Evolutionary conservation across 1,140 invertebrate genomes (phyloP), one percentile per base, ranked within the genome.

Genomic region (Hesperophylax magnus): DNA sequence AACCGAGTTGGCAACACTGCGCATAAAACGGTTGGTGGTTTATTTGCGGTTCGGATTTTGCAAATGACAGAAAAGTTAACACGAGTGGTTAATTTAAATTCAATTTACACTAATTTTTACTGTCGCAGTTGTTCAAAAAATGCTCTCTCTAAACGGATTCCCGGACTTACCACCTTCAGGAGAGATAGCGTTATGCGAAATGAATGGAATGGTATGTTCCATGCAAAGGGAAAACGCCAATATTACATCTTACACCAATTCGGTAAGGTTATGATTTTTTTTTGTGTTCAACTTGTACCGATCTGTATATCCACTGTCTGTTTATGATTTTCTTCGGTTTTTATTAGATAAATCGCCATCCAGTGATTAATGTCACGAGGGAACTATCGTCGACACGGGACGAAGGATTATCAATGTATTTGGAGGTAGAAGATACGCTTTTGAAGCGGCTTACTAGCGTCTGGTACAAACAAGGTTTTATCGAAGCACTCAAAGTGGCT

Each of bases 381-480:
- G 82, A 84, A 11, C 71, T 84, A 18, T 79, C 72, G 3, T 63
- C 54, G 15, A 80, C 80, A 9, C 24, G 82, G 17, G 82, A 90
- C 47, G 89, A 89, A 83, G 89, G 89, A 58, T 85, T 90, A 63
- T 88, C 88, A 0, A 87, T 90, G 86, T 90, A 90, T 80, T 84
- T 90, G 1, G 88, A 89, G 65, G 89, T 90, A 14, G 87, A 90
- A 78, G 88, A 90, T 78, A 89, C 88, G 79, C 86, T 90, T 27
- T 78, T 90, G 1, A 90, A 89, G 78, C 88, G 89, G 84, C 88
- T 90, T 18, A 89, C 89, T 2, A 90, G 88, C 85, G 88, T 90
- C 0, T 89, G 88, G 87, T 89, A 87, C 72, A 88, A 89, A 80
- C 89, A 90, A 84, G 89, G 89, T 0, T 89, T 89, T 84, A 75